Evolutionary conservation across 1,140 invertebrate species (phyloP).

Genomic region (Zaprionus ornatus): DNA sequence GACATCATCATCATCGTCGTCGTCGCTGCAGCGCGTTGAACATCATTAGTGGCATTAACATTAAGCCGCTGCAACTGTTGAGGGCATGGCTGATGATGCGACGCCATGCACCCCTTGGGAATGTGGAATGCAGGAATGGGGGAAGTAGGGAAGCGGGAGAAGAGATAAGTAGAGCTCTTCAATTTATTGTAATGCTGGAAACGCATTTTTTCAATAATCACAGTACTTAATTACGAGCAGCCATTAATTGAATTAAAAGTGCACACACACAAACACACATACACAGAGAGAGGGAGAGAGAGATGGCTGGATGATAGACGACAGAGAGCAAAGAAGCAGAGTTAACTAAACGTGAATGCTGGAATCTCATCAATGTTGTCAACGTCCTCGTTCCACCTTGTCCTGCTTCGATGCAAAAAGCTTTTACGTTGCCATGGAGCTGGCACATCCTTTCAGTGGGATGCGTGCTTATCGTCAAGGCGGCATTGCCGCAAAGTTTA

Average conservation of each 20-base stretch:
- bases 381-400: slow-evolving; percentile 12
- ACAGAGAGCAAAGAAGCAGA: background rate
- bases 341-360: slow-evolving; percentile 30
- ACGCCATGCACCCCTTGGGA: background rate
- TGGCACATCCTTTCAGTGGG: slow-evolving; percentile 23
- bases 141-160: background rate
- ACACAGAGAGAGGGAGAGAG: background rate
- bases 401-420: slow-evolving; percentile 16
- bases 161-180: slow-evolving; percentile 6
- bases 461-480: slow-evolving; percentile 31
- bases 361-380: slow-evolving; percentile 39
- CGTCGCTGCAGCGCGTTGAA: background rate
- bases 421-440: slow-evolving; percentile 34
- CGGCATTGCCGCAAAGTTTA: slow-evolving; percentile 36
- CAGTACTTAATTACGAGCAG: slow-evolving; percentile 29
- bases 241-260: slow-evolving; percentile 40
- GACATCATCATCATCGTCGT: slow-evolving; percentile 3
- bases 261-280: background rate
- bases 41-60: slow-evolving; percentile 21
- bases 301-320: background rate
- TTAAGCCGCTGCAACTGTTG: slow-evolving; percentile 6
- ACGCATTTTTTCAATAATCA: slow-evolving; percentile 33
- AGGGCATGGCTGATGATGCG: background rate
- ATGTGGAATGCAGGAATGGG: background rate
- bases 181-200: slow-evolving; percentile 24